A percentile compares a stretch with the other conserved stretches of the same genome.
These are phyloP conservation scores for Microcaecilia unicolor DNA, from an alignment of 2,797 vertebrate species.

Conservation along the genomic window DNA sequence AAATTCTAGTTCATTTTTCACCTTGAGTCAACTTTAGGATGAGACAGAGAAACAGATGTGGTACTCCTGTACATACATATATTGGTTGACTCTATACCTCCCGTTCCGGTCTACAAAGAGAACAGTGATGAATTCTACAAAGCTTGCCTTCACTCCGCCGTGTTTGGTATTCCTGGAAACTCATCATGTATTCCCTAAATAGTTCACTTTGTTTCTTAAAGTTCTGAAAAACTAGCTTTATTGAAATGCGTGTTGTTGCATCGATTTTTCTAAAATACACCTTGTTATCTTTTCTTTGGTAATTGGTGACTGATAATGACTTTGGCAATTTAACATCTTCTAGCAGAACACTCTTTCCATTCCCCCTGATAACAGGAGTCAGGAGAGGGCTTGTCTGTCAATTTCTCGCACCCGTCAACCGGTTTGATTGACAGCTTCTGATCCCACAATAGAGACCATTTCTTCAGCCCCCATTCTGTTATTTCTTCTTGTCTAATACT, in stretches of 20 bases:
- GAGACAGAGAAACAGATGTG: conserved; percentile 21
- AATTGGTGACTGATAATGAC: conserved; percentile 91
- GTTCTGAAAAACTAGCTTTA: conserved; percentile 59
- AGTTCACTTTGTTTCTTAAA: conserved; percentile 68
- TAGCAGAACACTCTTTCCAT: conserved; percentile 70
- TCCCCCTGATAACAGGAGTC: conserved; percentile 79
- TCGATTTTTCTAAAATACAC: conserved; percentile 74
- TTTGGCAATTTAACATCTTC: conserved; percentile 81
- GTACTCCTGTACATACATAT: no score
- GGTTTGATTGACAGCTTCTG: conserved; percentile 77
- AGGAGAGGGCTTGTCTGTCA: conserved; percentile 63
- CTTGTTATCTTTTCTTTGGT: conserved; percentile 86
- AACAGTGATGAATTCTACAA: conserved; percentile 49
- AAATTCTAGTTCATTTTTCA: conserved; percentile 7
- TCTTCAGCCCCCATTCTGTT: conserved; percentile 50
- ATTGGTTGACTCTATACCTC: conserved; percentile 42
- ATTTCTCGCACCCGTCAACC: conserved; percentile 70
- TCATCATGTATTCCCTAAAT: conserved; percentile 60
- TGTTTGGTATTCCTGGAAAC: conserved; percentile 51
- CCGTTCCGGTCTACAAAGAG: conserved; percentile 32
- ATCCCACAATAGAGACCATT: conserved; percentile 70
- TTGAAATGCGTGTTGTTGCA: conserved; percentile 69
- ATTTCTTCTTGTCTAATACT: conserved; percentile 58
- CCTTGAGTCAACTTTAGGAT: conserved; percentile 12
- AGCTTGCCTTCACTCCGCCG: conserved; percentile 15